Conservation (phyloP, 2,888 invertebrate species). For the Spicauda simplicius region DNA sequence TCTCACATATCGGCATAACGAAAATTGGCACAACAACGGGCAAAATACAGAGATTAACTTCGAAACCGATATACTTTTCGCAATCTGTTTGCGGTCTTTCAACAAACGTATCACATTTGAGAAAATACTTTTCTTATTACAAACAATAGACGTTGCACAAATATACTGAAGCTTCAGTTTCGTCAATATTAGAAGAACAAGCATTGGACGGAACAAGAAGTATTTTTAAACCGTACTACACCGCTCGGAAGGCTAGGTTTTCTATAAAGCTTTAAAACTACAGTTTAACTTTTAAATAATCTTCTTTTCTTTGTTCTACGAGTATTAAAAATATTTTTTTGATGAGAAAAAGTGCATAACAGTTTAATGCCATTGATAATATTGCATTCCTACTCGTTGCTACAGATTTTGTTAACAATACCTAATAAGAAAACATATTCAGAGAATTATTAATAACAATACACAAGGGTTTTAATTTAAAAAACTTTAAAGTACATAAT, state of each 20-base stretch:
- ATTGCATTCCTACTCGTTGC: too few relatives aligned
- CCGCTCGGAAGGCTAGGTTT: background rate
- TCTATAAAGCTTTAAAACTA: slow-evolving; percentile 1
- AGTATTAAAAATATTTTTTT: background rate
- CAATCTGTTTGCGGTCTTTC: background rate
- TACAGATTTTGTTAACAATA: too few relatives aligned
- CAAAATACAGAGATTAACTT: background rate
- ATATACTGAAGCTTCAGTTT: slow-evolving; percentile 34
- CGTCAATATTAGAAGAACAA: slow-evolving; percentile 40
- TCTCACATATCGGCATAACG: too few relatives aligned
- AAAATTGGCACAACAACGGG: too few relatives aligned
- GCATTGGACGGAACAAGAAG: slow-evolving; percentile 5
- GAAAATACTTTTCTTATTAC: slow-evolving; percentile 40
- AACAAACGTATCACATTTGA: slow-evolving; percentile 37
- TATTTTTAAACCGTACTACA: slow-evolving; percentile 1
- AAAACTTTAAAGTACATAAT: too few relatives aligned
- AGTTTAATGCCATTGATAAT: too few relatives aligned
- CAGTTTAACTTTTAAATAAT: background rate
- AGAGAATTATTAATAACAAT: too few relatives aligned
- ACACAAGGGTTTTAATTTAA: too few relatives aligned
- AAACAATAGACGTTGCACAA: slow-evolving; percentile 41
- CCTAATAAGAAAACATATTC: too few relatives aligned
- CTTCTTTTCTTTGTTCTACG: background rate
- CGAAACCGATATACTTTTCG: background rate
- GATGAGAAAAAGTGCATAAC: background rate